A percentile compares a stretch with the other conserved stretches of the same genome.
phyloP scores from a whole-genome alignment of 2,888 invertebrate genomes.

The Drosophila subsilvestris region DNA sequence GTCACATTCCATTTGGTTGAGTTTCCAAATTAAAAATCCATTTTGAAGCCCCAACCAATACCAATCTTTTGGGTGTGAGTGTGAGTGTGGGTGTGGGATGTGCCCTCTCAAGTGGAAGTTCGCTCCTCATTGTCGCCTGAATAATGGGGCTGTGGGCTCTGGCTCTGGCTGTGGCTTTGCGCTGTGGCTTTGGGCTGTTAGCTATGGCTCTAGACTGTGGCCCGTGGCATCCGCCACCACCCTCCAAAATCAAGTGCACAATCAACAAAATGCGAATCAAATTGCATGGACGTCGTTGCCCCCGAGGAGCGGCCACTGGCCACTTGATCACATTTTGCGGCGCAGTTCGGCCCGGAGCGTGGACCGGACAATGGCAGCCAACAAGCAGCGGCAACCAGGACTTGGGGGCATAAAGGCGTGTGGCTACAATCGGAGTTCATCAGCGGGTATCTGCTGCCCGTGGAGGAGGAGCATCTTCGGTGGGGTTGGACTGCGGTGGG shows the following conservation, averaged over 20 bases:
- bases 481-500: too few relatives aligned
- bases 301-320: neutral
- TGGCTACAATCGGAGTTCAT: slow-evolving; percentile 30
- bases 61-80: too few relatives aligned
- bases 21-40: slow-evolving; percentile 32
- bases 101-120: slow-evolving; percentile 32
- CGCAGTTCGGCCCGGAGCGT: too few relatives aligned
- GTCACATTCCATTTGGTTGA: slow-evolving; percentile 14
- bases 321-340: neutral
- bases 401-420: too few relatives aligned
- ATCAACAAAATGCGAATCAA: slow-evolving; percentile 47
- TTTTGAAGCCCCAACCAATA: neutral
- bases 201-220: too few relatives aligned
- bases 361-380: too few relatives aligned
- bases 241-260: slow-evolving; percentile 29
- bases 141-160: neutral
- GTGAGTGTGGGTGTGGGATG: too few relatives aligned
- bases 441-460: slow-evolving; percentile 7
- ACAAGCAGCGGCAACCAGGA: too few relatives aligned
- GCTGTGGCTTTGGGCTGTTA: too few relatives aligned
- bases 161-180: too few relatives aligned
- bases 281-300: slow-evolving; percentile 28
- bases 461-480: neutral
- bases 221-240: too few relatives aligned
- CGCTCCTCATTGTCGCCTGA: slow-evolving; percentile 1